phyloP scores from a whole-genome alignment of 2,113 vertebrate genomes.

The Zeus faber region DNA sequence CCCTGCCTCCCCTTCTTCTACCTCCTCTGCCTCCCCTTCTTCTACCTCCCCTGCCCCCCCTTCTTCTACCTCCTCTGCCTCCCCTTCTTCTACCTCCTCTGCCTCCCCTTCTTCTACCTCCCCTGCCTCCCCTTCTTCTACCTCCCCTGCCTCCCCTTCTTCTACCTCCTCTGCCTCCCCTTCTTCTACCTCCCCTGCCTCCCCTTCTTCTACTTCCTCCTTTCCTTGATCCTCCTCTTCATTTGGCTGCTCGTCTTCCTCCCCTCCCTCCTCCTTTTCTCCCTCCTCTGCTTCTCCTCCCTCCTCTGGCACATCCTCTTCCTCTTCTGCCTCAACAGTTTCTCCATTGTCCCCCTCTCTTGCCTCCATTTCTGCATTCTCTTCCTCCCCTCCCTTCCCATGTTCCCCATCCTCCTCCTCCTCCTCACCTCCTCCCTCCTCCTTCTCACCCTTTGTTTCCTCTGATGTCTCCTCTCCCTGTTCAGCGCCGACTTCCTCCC shows the following conservation, averaged over 20 bases:
- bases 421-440: slow-evolving; percentile 16
- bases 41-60: slow-evolving; percentile 2
- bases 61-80: neutral
- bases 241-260: neutral
- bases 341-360: slow-evolving; percentile 51
- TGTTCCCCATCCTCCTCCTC: too few species aligned
- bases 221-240: slow-evolving; percentile 6
- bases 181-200: neutral
- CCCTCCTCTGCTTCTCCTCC: neutral
- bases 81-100: neutral
- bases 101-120: neutral
- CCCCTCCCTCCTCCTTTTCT: neutral
- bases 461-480: neutral
- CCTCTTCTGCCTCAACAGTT: slow-evolving; percentile 29
- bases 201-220: neutral
- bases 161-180: neutral
- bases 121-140: neutral
- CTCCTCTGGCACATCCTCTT: neutral
- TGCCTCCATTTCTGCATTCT: neutral
- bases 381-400: slow-evolving; percentile 20
- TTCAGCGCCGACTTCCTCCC: too few species aligned
- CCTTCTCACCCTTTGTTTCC: neutral
- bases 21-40: neutral
- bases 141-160: neutral
- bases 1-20: neutral